These are phyloP conservation scores for Drosophila austrosaltans DNA, from an alignment of 2,888 invertebrate species.

Conservation along the genomic window DNA sequence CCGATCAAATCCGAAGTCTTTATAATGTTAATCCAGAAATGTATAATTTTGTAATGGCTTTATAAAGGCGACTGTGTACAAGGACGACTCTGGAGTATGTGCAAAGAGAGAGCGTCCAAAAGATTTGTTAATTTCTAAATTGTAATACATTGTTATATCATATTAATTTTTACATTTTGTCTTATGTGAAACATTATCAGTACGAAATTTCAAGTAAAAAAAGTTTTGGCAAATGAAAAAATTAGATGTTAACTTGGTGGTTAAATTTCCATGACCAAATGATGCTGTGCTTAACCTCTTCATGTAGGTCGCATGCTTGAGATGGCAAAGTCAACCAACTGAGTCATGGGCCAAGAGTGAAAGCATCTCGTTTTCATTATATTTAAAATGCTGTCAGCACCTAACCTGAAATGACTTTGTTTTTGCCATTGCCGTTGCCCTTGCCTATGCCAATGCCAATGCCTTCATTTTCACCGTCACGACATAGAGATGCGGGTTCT, in stretches of 20 bases:
- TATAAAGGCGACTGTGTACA: conserved; percentile 54
- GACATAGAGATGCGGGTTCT: background rate
- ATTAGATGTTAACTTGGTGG: no score
- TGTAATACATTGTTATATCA: background rate
- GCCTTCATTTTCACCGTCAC: background rate
- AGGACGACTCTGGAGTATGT: no score
- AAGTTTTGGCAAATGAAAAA: background rate
- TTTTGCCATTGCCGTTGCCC: background rate
- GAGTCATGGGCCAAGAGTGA: conserved; percentile 52
- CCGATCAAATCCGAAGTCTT: conserved; percentile 85
- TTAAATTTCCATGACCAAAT: background rate
- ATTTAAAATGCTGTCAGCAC: conserved; percentile 79
- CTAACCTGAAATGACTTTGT: conserved; percentile 58
- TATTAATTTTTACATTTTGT: background rate
- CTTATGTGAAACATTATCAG: background rate
- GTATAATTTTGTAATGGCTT: conserved; percentile 74
- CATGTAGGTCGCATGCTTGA: conserved; percentile 61
- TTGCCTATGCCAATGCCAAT: no score
- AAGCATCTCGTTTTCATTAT: conserved; percentile 78
- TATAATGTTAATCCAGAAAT: conserved; percentile 81
- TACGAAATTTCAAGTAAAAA: background rate
- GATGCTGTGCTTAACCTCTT: conserved; percentile 8
- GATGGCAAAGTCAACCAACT: conserved; percentile 49
- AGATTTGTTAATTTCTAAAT: background rate
- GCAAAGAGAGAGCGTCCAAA: background rate